These are phyloP conservation scores for Rutilus rutilus DNA, from an alignment of 2,113 vertebrate genomes.

Conservation along the genomic window DNA sequence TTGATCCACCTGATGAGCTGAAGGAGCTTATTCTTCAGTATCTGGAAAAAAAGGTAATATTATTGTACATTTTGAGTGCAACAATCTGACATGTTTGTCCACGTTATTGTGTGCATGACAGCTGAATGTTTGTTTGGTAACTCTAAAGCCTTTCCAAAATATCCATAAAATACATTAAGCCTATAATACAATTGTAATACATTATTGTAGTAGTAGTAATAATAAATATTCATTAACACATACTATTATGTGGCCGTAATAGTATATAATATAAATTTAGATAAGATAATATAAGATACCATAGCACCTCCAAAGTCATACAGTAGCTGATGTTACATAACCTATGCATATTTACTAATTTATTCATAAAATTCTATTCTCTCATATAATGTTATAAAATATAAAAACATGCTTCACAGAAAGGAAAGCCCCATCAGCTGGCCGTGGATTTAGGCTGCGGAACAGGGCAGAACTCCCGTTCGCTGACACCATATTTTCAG, in stretches of 20 bases:
- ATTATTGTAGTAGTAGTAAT: neutral
- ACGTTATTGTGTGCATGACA: neutral
- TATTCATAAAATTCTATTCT: no score
- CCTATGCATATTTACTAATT: neutral
- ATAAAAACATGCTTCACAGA: constrained; percentile 56
- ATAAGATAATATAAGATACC: neutral
- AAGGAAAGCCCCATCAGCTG: constrained; percentile 66
- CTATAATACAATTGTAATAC: neutral
- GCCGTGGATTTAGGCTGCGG: constrained; percentile 79
- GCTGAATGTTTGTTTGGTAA: neutral
- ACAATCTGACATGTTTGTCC: neutral
- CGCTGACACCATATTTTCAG: constrained; percentile 70
- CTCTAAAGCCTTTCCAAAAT: neutral
- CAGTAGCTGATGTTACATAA: neutral
- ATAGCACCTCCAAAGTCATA: neutral
- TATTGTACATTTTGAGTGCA: neutral
- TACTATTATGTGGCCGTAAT: neutral
- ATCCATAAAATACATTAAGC: neutral
- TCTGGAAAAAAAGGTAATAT: constrained; percentile 75
- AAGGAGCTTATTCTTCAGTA: constrained; percentile 74
- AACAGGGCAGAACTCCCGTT: constrained; percentile 71
- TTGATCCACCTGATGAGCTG: constrained; percentile 70
- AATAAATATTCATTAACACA: neutral
- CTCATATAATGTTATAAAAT: neutral
- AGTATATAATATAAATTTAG: neutral